Conservation (phyloP, 2,113 vertebrate genomes). For the Oryctolagus cuniculus region DNA sequence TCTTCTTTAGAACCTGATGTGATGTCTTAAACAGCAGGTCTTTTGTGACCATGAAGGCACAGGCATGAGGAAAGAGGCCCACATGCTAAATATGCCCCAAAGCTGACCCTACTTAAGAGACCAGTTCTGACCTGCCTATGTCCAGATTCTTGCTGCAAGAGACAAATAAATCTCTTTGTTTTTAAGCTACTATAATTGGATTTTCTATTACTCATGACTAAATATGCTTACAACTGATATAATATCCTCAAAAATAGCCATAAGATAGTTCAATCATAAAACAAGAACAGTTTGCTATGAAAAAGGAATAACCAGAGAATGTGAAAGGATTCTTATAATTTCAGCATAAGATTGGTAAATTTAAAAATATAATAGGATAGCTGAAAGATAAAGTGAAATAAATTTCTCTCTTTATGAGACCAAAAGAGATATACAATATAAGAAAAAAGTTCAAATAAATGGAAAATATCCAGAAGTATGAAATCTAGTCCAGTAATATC, state of each 20-base stretch:
- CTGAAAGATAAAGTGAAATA: background rate
- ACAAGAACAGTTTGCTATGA: background rate
- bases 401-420: background rate
- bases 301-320: slow-evolving; percentile 28
- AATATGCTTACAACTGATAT: background rate
- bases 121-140: background rate
- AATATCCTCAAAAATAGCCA: background rate
- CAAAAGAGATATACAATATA: background rate
- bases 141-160: slow-evolving; percentile 1
- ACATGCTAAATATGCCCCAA: background rate
- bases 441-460: background rate
- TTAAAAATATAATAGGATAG: background rate
- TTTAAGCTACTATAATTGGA: background rate
- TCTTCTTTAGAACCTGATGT: background rate
- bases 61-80: background rate
- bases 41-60: background rate
- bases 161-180: background rate
- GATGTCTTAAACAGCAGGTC: background rate
- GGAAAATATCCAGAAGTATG: background rate
- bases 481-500: slow-evolving; percentile 6
- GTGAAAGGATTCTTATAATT: background rate
- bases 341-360: background rate
- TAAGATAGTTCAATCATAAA: slow-evolving; percentile 25
- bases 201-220: background rate
- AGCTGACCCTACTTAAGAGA: background rate